These are phyloP conservation scores for Melieria picta DNA, from an alignment of 2,888 invertebrate species.

Conservation along the genomic window DNA sequence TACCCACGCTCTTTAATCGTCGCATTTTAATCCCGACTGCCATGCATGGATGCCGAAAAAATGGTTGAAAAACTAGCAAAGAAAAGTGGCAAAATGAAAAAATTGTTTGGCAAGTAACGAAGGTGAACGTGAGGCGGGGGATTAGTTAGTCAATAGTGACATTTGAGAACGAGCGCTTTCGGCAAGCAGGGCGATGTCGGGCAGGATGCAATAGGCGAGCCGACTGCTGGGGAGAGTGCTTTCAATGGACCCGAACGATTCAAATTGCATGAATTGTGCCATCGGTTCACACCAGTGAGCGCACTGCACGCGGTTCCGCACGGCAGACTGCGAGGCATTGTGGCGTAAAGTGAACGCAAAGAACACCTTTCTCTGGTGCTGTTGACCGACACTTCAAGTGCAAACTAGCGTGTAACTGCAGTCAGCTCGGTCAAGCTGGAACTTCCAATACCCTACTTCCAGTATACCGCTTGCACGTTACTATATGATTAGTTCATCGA, in stretches of 20 bases:
- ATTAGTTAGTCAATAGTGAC: background rate
- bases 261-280: slow-evolving; percentile 28
- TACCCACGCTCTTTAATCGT: background rate
- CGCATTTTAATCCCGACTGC: no score
- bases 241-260: background rate
- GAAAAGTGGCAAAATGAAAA: background rate
- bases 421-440: no score
- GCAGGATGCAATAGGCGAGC: background rate
- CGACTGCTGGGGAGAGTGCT: background rate
- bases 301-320: no score
- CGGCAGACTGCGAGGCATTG: no score
- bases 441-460: no score
- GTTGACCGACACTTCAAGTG: slow-evolving; percentile 53
- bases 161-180: no score
- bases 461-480: no score
- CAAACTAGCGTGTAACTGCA: slow-evolving; percentile 41
- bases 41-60: background rate
- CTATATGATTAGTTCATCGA: no score
- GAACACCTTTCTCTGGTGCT: slow-evolving; percentile 4
- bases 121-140: background rate
- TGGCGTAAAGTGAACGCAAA: background rate
- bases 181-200: no score
- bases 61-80: slow-evolving; percentile 2
- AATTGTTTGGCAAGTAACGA: background rate
- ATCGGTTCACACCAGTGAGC: slow-evolving; percentile 4